Conservation (phyloP, 2,797 vertebrate species). For the Rhyacichthys aspro region DNA sequence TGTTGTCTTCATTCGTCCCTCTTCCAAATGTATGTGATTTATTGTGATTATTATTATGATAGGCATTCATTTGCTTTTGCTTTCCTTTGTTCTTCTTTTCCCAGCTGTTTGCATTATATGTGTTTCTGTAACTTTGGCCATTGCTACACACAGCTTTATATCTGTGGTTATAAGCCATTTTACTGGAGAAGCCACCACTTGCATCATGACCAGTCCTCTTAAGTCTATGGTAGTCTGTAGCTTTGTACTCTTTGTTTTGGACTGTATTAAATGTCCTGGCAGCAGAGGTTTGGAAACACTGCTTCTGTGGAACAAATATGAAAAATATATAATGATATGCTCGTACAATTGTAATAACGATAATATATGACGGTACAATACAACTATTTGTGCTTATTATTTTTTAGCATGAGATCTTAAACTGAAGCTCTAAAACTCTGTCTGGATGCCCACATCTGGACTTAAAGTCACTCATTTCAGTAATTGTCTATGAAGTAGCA, state of each 20-base stretch:
- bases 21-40: not conserved
- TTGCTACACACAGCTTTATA: not conserved
- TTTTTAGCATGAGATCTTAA: too few species aligned
- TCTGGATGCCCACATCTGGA: too few species aligned
- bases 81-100: not conserved
- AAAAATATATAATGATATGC: not conserved
- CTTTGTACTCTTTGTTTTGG: not conserved
- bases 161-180: not conserved
- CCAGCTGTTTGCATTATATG: not conserved
- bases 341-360: too few species aligned
- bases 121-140: conserved; percentile 3
- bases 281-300: conserved; percentile 1
- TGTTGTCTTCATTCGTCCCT: not conserved
- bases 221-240: not conserved
- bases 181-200: not conserved
- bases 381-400: too few species aligned
- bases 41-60: not conserved
- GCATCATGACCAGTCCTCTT: not conserved
- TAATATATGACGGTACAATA: too few species aligned
- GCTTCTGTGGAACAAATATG: conserved; percentile 40
- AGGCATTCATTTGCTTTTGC: not conserved
- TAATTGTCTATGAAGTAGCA: too few species aligned
- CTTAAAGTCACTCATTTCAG: too few species aligned
- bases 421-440: too few species aligned
- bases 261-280: not conserved